Evolutionary conservation across 2,888 invertebrate genomes (phyloP), one percentile per base, ranked within the genome.

Genomic region (Acheta domesticus): DNA sequence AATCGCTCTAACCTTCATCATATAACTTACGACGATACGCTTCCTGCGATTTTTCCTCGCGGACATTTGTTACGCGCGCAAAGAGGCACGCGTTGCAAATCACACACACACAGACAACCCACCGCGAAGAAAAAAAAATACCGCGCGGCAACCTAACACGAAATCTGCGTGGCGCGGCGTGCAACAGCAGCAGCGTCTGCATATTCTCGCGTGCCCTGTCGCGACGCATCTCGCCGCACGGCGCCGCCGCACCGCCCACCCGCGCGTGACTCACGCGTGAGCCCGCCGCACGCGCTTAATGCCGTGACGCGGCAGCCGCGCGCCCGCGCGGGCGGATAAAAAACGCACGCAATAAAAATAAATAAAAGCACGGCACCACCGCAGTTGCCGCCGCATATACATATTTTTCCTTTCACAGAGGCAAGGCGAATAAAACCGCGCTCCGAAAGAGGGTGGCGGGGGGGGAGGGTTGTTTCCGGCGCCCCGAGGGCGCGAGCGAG

Each of bases 321-420:
- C 36, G 36, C 14, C 11, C 14, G 36, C 36, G 36, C 36, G 23
- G 4, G 36, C 36, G 36, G 36, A n/a, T 62, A 62, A 62, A 62
- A 62, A 62, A 62, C 14, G 62, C 14, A 62, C n/a, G 14, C 62
- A 14, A n/a, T 36, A 36, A 62, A 62, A 62, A 14, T 19, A 62
- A 62, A 62, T 62, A 62, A 62, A 62, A 62, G 62, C n/a, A 62
- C 62, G 14, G n/a, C 62, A 11, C 62, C 62, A 11, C 62, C 36
- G 36, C 36, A 36, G 36, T 36, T 36, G 36, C 36, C 36, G 36
- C 36, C 36, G 36, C 36, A 36, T 36, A 62, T 62, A 62, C 62
- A 62, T 62, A 62, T 62, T 62, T 62, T 62, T 62, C 62, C 62
- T 62, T 62, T 62, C 62, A 36, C 36, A 62, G 62, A 62, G 62